Evolutionary conservation across 2,113 vertebrate genomes (phyloP).

Genomic region (Corythornis vintsioides): DNA sequence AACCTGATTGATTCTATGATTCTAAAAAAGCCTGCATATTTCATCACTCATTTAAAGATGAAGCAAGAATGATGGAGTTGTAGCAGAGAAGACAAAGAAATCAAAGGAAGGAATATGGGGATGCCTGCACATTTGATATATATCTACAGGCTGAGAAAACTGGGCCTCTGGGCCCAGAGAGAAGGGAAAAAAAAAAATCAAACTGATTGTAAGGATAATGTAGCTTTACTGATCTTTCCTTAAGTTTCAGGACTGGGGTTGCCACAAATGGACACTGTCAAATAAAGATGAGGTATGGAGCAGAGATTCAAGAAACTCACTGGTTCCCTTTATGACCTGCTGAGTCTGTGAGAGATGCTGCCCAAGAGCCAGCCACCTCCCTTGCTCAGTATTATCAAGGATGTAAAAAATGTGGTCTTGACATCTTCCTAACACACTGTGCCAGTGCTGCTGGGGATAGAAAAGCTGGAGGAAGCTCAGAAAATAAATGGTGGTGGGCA

Average conservation of each 20-base stretch:
- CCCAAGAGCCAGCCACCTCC: neutral
- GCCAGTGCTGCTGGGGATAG: neutral
- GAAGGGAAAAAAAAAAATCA: neutral
- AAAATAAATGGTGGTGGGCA: neutral
- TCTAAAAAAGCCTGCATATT: neutral
- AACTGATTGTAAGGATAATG: neutral
- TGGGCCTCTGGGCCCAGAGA: neutral
- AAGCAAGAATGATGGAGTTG: neutral
- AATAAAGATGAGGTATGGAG: neutral
- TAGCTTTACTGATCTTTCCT: neutral
- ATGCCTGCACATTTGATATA: neutral
- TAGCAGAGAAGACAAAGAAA: neutral
- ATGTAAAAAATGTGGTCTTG: neutral
- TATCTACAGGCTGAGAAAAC: neutral
- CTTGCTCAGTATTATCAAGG: rapidly evolving
- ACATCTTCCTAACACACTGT: neutral
- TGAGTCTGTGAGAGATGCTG: neutral
- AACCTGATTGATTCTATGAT: too few relatives aligned
- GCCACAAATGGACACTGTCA: neutral
- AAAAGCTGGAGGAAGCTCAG: neutral
- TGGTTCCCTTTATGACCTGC: neutral
- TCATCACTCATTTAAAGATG: neutral
- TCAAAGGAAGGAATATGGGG: neutral
- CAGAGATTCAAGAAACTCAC: neutral
- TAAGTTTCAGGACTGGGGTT: neutral